A percentile compares a stretch with the other conserved stretches of the same genome.
These are phyloP conservation scores for Sthenelais limicola DNA, from an alignment of 2,888 invertebrate species.

Conservation along the genomic window DNA sequence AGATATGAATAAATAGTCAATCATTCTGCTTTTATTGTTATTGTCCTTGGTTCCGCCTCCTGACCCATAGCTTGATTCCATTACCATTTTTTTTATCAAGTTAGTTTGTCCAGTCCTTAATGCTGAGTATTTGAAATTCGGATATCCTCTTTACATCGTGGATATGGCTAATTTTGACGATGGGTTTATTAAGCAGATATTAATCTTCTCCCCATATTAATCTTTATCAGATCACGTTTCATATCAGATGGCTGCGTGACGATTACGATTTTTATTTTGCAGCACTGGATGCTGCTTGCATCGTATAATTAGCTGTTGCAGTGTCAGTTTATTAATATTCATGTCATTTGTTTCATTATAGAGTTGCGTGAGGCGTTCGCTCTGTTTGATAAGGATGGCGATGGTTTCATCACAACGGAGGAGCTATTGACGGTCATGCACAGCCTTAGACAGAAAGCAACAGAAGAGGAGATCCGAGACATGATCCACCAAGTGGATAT, in stretches of 20 bases:
- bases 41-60: too few species aligned
- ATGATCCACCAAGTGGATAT: slow-evolving; percentile 55
- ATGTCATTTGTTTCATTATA: slow-evolving; percentile 35
- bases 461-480: slow-evolving; percentile 53
- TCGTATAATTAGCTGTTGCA: too few species aligned
- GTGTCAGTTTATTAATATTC: not conserved
- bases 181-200: not conserved
- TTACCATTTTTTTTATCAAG: too few species aligned
- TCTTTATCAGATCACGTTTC: not conserved
- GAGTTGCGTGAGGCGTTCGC: slow-evolving; percentile 53
- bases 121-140: too few species aligned
- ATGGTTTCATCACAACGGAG: slow-evolving; percentile 51
- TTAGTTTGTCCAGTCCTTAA: too few species aligned
- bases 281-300: too few species aligned
- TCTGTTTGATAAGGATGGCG: slow-evolving; percentile 53
- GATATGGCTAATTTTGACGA: not conserved
- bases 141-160: too few species aligned
- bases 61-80: too few species aligned
- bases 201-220: not conserved
- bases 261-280: too few species aligned
- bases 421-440: slow-evolving; percentile 53
- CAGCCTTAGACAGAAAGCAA: slow-evolving; percentile 49
- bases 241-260: not conserved
- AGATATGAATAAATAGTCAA: too few species aligned
- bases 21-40: too few species aligned